Conservation (phyloP, 2,797 vertebrate genomes). For the Schizopygopsis malacanthus region DNA sequence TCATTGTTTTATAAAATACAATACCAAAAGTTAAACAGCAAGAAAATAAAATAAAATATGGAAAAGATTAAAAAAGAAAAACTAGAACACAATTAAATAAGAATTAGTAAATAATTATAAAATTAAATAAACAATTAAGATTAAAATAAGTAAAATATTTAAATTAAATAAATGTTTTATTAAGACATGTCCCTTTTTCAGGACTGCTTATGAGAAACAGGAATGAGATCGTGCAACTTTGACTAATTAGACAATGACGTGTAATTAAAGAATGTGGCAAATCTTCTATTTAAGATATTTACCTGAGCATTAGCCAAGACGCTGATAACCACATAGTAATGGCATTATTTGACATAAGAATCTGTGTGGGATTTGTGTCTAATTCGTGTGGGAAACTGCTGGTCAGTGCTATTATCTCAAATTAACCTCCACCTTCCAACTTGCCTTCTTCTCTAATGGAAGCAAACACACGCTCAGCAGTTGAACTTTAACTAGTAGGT, state of each 20-base stretch:
- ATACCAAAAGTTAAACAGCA: not conserved
- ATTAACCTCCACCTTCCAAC: slow-evolving; percentile 45
- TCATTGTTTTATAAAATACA: not conserved
- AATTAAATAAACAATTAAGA: not conserved
- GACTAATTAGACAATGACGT: slow-evolving; percentile 1
- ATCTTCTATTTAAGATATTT: slow-evolving; percentile 44
- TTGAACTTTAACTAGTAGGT: slow-evolving; percentile 63
- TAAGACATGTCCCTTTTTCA: not conserved
- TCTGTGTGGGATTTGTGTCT: not conserved
- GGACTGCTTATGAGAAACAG: not conserved
- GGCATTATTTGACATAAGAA: slow-evolving; percentile 12
- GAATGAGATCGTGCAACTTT: not conserved
- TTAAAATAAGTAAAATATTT: not conserved
- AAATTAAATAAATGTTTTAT: not conserved
- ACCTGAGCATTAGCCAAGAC: slow-evolving; percentile 18
- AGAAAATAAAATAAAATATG: too few species aligned
- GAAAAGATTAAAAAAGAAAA: too few species aligned
- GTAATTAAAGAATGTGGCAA: slow-evolving; percentile 8
- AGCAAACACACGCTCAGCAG: slow-evolving; percentile 57
- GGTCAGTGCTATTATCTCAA: slow-evolving; percentile 50
- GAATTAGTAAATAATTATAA: too few species aligned
- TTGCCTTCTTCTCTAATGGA: slow-evolving; percentile 56
- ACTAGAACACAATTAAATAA: too few species aligned
- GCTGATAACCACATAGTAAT: slow-evolving; percentile 5
- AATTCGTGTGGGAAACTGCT: not conserved